phyloP scores from a whole-genome alignment of 2,888 invertebrate species.

The Deilephila elpenor region DNA sequence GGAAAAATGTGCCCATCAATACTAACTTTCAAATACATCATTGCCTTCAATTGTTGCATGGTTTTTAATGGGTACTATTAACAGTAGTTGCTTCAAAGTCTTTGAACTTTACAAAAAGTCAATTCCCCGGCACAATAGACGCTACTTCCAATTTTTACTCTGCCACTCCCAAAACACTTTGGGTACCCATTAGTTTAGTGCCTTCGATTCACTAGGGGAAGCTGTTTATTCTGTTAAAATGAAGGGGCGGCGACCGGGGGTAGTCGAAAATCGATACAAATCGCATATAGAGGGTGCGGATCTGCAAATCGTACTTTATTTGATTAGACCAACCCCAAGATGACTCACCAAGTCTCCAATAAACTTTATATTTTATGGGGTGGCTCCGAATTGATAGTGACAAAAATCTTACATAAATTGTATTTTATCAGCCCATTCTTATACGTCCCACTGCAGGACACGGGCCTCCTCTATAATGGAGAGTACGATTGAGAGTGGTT shows the following conservation, averaged over 20 bases:
- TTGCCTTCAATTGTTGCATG: too few relatives aligned
- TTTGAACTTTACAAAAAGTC: too few relatives aligned
- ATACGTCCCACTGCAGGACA: too few relatives aligned
- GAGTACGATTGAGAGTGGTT: too few relatives aligned
- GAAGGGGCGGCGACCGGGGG: constrained; percentile 40
- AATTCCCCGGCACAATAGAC: neutral
- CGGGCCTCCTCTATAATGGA: too few relatives aligned
- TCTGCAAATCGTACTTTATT: constrained; percentile 41
- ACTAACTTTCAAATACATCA: too few relatives aligned
- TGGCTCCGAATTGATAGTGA: neutral
- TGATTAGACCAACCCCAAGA: constrained; percentile 33
- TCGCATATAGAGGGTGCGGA: constrained; percentile 32
- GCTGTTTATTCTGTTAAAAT: constrained; percentile 44
- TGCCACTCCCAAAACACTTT: constrained; percentile 25
- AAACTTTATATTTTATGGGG: constrained; percentile 16
- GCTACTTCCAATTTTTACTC: constrained; percentile 6
- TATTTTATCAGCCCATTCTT: too few relatives aligned
- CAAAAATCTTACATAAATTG: neutral
- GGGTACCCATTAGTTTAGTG: constrained; percentile 31
- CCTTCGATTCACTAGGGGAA: constrained; percentile 35
- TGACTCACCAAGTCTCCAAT: constrained; percentile 21
- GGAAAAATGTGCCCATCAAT: too few relatives aligned
- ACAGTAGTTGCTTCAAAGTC: too few relatives aligned
- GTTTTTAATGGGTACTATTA: too few relatives aligned
- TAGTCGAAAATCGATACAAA: constrained; percentile 53